Percentiles rank a stretch among this genome's conserved stretches.
Conservation (phyloP, 2,888 invertebrate species). For the Drosophila mayaguana region DNA sequence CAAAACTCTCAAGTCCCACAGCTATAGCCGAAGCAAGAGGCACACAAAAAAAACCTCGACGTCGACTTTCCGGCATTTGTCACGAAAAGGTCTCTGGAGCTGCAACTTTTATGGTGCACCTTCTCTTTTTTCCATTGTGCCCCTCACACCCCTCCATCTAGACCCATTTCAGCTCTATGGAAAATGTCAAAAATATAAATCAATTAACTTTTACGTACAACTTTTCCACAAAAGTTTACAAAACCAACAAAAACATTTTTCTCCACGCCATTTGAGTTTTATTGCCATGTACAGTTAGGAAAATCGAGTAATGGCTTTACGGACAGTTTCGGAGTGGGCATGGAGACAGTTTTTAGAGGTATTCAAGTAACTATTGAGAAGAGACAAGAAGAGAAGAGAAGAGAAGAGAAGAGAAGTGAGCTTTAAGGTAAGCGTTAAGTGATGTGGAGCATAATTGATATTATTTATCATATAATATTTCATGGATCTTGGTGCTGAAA, state of each 20-base stretch:
- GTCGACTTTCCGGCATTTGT: slow-evolving; percentile 66
- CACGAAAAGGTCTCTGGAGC: slow-evolving; percentile 74
- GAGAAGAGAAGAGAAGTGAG: not conserved
- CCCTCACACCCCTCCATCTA: not conserved
- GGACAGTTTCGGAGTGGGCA: not conserved
- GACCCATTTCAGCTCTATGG: not conserved
- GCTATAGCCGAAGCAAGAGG: slow-evolving; percentile 14
- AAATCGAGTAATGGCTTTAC: slow-evolving; percentile 14
- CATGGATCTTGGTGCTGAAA: too few relatives aligned
- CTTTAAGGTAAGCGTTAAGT: not conserved
- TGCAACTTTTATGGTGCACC: slow-evolving; percentile 61
- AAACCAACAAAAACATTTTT: slow-evolving; percentile 31
- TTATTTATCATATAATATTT: too few relatives aligned
- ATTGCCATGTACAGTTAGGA: not conserved
- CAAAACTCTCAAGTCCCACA: slow-evolving; percentile 47
- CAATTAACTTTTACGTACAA: slow-evolving; percentile 71
- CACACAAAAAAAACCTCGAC: slow-evolving; percentile 39
- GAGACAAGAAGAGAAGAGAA: not conserved
- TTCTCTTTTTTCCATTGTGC: slow-evolving; percentile 39
- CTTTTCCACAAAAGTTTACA: slow-evolving; percentile 54
- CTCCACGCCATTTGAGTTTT: slow-evolving; percentile 2
- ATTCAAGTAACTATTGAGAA: too few relatives aligned
- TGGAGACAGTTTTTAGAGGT: not conserved
- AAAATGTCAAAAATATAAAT: slow-evolving; percentile 78
- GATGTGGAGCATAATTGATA: too few relatives aligned